A percentile compares a stretch with the other conserved stretches of the same genome.
Conservation (phyloP, 2,888 invertebrate species). For the Chydorus sphaericus region DNA sequence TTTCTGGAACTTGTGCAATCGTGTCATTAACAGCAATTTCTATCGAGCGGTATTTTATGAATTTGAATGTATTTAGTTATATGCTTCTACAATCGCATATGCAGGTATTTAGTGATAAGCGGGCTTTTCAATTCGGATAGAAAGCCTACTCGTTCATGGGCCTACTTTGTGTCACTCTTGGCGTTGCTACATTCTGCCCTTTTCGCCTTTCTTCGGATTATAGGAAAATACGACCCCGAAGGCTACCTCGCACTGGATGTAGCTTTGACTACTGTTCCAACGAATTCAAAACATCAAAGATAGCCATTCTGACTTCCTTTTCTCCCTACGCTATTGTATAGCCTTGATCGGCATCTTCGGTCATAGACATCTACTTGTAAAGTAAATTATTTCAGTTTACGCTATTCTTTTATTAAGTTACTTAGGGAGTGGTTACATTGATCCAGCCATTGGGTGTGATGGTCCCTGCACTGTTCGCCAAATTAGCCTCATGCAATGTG, state of each 20-base stretch:
- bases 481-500: no score
- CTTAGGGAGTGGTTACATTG: no score
- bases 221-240: constrained; percentile 30
- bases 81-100: no score
- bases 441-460: no score
- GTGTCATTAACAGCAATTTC: constrained; percentile 65
- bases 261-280: constrained; percentile 29
- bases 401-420: no score
- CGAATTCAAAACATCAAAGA: constrained; percentile 28
- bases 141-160: background rate
- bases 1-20: constrained; percentile 67
- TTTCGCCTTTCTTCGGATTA: constrained; percentile 25
- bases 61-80: no score
- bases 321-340: no score
- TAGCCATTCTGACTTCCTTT: constrained; percentile 58
- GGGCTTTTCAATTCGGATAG: constrained; percentile 25
- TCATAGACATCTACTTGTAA: no score
- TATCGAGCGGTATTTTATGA: constrained; percentile 49
- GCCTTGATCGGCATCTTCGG: no score
- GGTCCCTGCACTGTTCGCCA: no score
- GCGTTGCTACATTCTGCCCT: constrained; percentile 28
- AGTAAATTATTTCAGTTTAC: no score
- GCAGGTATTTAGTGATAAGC: constrained; percentile 29
- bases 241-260: constrained; percentile 31
- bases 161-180: constrained; percentile 10